A percentile compares a stretch with the other conserved stretches of the same genome.
phyloP scores from a whole-genome alignment of 2,888 invertebrate genomes.

The Drosophila conformis region DNA sequence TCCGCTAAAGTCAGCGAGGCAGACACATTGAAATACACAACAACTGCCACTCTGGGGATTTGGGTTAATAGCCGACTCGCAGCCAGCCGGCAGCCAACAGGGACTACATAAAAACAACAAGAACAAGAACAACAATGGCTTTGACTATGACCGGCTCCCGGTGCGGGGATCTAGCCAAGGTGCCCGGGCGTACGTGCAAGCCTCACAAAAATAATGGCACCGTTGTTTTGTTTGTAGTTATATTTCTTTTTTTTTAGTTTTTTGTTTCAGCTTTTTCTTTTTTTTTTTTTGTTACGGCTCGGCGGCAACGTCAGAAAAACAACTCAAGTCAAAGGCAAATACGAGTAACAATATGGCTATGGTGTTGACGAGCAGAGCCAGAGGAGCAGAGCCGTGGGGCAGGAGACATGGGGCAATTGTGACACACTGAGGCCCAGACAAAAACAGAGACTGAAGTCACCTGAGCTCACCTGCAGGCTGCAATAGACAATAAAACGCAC shows the following conservation, averaged over 20 bases:
- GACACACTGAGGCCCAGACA: constrained; percentile 60
- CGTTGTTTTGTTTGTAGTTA: constrained; percentile 62
- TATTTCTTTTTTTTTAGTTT: constrained; percentile 22
- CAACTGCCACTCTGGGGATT: constrained; percentile 78
- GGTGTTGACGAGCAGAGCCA: constrained; percentile 18
- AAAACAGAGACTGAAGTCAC: constrained; percentile 22
- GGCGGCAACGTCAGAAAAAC: constrained; percentile 39
- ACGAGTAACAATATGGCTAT: constrained; percentile 53
- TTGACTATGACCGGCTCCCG: constrained; percentile 34
- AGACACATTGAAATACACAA: constrained; percentile 60
- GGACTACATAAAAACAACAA: constrained; percentile 35
- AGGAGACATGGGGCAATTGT: constrained; percentile 22
- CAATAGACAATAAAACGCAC: constrained; percentile 40
- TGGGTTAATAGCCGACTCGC: constrained; percentile 80
- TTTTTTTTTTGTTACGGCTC: constrained; percentile 38
- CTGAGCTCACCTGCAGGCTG: constrained; percentile 48
- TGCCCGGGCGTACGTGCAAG: constrained; percentile 69
- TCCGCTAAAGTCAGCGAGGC: constrained; percentile 68
- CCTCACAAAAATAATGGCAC: constrained; percentile 70
- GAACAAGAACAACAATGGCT: constrained; percentile 40
- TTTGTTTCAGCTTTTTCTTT: constrained; percentile 12
- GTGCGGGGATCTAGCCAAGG: constrained; percentile 50
- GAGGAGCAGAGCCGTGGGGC: neutral
- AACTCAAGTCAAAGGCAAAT: constrained; percentile 55
- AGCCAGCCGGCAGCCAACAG: constrained; percentile 20